phyloP scores from a whole-genome alignment of 2,888 invertebrate species.

The Lypha dubia region DNA sequence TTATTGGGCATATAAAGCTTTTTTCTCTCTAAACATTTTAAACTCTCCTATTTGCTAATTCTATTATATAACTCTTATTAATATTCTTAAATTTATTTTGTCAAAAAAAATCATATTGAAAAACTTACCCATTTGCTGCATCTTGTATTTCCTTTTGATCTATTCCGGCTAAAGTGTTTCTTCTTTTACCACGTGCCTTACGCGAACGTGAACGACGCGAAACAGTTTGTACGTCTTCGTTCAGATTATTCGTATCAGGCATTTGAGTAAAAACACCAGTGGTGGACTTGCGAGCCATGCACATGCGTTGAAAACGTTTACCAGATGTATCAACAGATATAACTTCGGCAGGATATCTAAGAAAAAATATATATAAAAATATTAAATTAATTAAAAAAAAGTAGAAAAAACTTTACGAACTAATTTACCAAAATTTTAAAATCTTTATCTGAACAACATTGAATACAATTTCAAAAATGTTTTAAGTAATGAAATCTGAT shows the following conservation, averaged over 20 bases:
- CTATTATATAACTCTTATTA: not conserved
- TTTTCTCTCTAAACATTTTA: not conserved
- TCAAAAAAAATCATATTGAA: not conserved
- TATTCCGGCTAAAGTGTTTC: constrained; percentile 95
- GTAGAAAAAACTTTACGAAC: too few relatives aligned
- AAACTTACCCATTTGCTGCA: constrained; percentile 92
- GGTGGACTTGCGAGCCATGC: constrained; percentile 92
- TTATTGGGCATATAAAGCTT: constrained; percentile 5
- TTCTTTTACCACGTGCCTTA: constrained; percentile 91
- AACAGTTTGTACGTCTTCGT: constrained; percentile 86
- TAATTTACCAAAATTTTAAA: too few relatives aligned
- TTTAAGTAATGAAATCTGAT: too few relatives aligned
- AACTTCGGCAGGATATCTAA: constrained; percentile 93
- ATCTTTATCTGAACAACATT: too few relatives aligned
- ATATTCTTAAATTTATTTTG: constrained; percentile 3
- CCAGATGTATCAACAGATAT: constrained; percentile 96
- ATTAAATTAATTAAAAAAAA: too few relatives aligned
- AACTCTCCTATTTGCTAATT: not conserved
- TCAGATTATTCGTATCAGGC: constrained; percentile 81
- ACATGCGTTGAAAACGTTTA: constrained; percentile 94
- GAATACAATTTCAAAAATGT: too few relatives aligned
- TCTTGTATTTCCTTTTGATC: constrained; percentile 95
- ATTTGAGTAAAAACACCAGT: constrained; percentile 79
- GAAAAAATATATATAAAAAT: not conserved
- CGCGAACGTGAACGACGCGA: constrained; percentile 89